Conservation (phyloP, 2,113 vertebrate species). For the Dunckerocampus dactyliophorus region DNA sequence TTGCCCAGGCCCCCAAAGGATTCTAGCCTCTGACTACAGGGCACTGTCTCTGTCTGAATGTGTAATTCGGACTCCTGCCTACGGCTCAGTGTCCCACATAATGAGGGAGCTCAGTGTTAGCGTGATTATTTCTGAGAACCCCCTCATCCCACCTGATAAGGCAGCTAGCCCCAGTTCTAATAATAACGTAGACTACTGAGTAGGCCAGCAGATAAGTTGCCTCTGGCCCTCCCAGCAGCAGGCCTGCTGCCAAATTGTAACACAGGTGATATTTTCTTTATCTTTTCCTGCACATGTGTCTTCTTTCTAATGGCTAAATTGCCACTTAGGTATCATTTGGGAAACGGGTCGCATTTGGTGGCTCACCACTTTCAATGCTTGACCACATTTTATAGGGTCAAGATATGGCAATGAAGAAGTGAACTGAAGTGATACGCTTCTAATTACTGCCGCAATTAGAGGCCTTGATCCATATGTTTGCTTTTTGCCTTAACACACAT, state of each 20-base stretch:
- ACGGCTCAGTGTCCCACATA: slow-evolving; percentile 43
- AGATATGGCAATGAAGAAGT: slow-evolving; percentile 25
- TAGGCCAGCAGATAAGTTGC: slow-evolving; percentile 26
- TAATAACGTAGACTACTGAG: not conserved
- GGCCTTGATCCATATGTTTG: slow-evolving; percentile 9
- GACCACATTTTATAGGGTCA: slow-evolving; percentile 46
- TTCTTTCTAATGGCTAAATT: slow-evolving; percentile 50
- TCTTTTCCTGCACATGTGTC: slow-evolving; percentile 25
- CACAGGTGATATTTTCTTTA: slow-evolving; percentile 35
- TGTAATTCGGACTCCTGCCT: slow-evolving; percentile 40
- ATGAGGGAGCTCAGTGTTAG: slow-evolving; percentile 49
- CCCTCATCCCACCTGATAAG: slow-evolving; percentile 24
- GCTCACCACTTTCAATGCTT: slow-evolving; percentile 31
- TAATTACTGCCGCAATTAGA: slow-evolving; percentile 27
- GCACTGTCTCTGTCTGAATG: not conserved
- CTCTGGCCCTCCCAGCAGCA: slow-evolving; percentile 1
- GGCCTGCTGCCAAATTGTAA: slow-evolving; percentile 32
- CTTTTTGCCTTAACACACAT: slow-evolving; percentile 16
- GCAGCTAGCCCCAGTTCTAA: slow-evolving; percentile 27
- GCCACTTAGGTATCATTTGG: slow-evolving; percentile 51
- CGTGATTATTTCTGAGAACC: slow-evolving; percentile 52
- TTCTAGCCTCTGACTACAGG: no score
- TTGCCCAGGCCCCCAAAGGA: no score
- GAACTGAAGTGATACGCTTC: slow-evolving; percentile 29
- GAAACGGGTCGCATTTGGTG: slow-evolving; percentile 23